Base-by-base conservation (phyloP, 2,888 invertebrate genomes). In the Crepidodera aurea region DNA sequence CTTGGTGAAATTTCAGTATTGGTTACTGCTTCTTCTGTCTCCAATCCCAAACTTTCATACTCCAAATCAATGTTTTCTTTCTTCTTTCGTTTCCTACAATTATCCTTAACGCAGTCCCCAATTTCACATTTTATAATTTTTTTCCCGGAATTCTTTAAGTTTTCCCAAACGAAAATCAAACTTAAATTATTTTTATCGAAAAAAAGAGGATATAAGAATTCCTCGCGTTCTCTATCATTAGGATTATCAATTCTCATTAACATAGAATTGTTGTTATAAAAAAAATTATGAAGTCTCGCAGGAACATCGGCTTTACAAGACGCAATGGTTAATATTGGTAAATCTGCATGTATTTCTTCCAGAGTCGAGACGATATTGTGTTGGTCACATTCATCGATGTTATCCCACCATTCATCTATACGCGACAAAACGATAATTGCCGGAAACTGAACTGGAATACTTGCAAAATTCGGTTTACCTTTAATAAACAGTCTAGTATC, bases 401-500 rank as follows among this genome's bases (percentile, higher is more conserved):
- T 66, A 55, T 76, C 69, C 81, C 81, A 81, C 79, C 79, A 79
- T 60, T 79, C 77, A 57, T 80, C 78, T 4, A 81, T 70, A 59
- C 76, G 68, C 3, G 78, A 76, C 18, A 79, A 62, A 10, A 80
- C 67, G 50, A 81, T 71, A 16, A 81, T 71, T 1, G 82, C 74
- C 4, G 81, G 81, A 27, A 75, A 68, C 61, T 75, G 75, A 46
- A 75, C 69, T 5, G 72, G 69, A 12, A 75, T 72, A 57, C 71
- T 75, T 25, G 66, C 62, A 18, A 71, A 58, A 42, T 71, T 68
- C 7, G 59, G 63, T 44, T 58, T 61, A 3, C 54, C 27, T 42
- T 40, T 55, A 46, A 70, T 67, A 13, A 67, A 66, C 10, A 73
- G 48, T 46, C 66, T 66, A 3, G 68, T 64, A 51, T 84, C 82